Evolutionary conservation across 2,797 vertebrate species (phyloP).

Genomic region (Aplochiton taeniatus): DNA sequence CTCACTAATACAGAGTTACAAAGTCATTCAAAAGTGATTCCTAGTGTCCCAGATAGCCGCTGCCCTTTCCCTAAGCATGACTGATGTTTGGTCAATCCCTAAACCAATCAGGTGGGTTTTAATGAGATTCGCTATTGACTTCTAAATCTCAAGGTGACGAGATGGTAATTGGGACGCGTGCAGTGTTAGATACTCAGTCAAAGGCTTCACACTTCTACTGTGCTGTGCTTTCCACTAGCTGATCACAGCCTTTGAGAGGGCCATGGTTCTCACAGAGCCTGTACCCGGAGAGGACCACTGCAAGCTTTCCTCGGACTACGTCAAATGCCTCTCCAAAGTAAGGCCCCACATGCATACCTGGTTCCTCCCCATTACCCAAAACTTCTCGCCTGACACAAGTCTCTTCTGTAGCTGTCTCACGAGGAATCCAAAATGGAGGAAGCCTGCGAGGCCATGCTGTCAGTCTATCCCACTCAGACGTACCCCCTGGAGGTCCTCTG

Average conservation of each 20-base stretch:
- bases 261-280: slow-evolving; percentile 74
- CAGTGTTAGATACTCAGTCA: not conserved
- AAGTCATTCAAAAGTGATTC: not conserved
- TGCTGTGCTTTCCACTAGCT: slow-evolving; percentile 76
- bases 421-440: slow-evolving; percentile 81
- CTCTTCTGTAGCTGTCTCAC: slow-evolving; percentile 76
- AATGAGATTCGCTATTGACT: too few species aligned
- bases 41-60: not conserved
- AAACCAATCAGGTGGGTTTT: too few species aligned
- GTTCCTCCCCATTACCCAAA: not conserved
- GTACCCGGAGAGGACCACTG: slow-evolving; percentile 86
- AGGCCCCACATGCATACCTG: slow-evolving; percentile 38
- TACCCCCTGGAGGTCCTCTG: slow-evolving; percentile 89
- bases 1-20: not conserved
- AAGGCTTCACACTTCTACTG: not conserved
- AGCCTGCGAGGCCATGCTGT: slow-evolving; percentile 83
- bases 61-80: too few species aligned
- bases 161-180: not conserved
- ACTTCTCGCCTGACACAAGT: not conserved
- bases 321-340: slow-evolving; percentile 89
- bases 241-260: slow-evolving; percentile 87
- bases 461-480: slow-evolving; percentile 76
- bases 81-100: too few species aligned
- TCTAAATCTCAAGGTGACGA: not conserved
- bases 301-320: slow-evolving; percentile 80